Evolutionary conservation across 2,113 vertebrate species (phyloP), one percentile per base, ranked within the genome.

Genomic region (Fulmarus glacialis): DNA sequence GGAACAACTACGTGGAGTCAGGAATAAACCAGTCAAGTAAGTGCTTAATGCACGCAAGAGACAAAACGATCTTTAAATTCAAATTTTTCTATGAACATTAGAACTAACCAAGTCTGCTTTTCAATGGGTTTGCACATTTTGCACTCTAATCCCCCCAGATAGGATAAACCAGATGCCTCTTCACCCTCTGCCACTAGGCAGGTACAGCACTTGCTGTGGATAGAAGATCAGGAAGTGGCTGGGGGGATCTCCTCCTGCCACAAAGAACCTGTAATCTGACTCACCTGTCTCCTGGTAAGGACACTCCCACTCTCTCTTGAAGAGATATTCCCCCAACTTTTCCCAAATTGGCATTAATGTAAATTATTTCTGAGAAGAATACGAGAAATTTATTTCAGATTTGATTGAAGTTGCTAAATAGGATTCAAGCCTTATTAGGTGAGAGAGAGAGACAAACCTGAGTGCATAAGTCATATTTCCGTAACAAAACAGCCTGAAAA

Each of bases 141-240:
- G 10, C 1, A 18, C 9, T 56, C 18, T 80, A 67, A 55, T 59
- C 1, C 1, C 34, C 19, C 1, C 11, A 48, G 7, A 55, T 0
- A 80, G 22, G 11, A 55, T 29, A 68, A 72, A 87, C 1, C 9
- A 66, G 15, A 20, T 30, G 5, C 5, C 7, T 89, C 71, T 87
- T 82, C 20, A 78, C 27, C 18, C 14, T 78, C 14, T 85, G 24
- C 7, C 50, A 59, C 4, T 30, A 63, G 32, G 9, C 19, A 58
- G 24, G 18, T 6, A 32, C 5, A 56, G 7, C 7, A 50, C 7
- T 58, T 36, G 1, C 5, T 70, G 4, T 20, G 15, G 15, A 14
- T 3, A 42, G 12, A 23, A 40, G 11, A 45, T 22, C 10, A 83
- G 21, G 15, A 89, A 43, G 62, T 8, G 12, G 13, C 27, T 77